Base-by-base conservation (phyloP, 1,140 invertebrate species). In the Lutraria rhynchaena region DNA sequence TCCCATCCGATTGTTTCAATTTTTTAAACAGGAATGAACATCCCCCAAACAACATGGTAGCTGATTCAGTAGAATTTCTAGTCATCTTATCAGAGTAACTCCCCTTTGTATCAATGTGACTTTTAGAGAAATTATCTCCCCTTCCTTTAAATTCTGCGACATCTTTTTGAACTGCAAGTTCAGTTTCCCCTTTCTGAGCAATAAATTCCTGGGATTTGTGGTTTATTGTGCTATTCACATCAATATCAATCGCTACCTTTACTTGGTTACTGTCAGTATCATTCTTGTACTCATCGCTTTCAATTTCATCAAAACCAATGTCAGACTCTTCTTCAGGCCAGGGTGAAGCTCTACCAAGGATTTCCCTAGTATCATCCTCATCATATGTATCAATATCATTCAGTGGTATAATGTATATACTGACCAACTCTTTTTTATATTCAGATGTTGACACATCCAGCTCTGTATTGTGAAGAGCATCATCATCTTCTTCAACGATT, bases 371-470 rank as follows among this genome's bases (percentile, higher is more conserved):
- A 35, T 29, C 7, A 27, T 17, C 37, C 44, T 61, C 58, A 61
- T 61, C 44, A 22, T 57, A 41, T 33, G 69, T 65, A 70, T 80
- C 65, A 53, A 41, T 2, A 33, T 53, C 74, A 31, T 63, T 65
- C 9, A 80, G 49, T 29, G 76, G 76, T 41, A 80, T 33, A 41
- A 80, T 80, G 37, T 58, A 70, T n/a, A 78, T 78, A 49, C 76
- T 80, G 13, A 80, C 65, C 22, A 70, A 15, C 19, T 55, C 41
- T 61, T 63, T 75, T 13, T 19, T 7, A 44, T 22, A 15, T 31
- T 49, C 37, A 44, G 51, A 29, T 11, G 1, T 17, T 15, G 58
- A 24, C 58, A 19, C 27, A 11, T 74, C n/a, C n/a, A 60, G 24
- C 35, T 60, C 3, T 1, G 27, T n/a, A 41, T 65, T 37, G 17